phyloP scores from a whole-genome alignment of 2,113 vertebrate genomes.

The Xenopus laevis region DNA sequence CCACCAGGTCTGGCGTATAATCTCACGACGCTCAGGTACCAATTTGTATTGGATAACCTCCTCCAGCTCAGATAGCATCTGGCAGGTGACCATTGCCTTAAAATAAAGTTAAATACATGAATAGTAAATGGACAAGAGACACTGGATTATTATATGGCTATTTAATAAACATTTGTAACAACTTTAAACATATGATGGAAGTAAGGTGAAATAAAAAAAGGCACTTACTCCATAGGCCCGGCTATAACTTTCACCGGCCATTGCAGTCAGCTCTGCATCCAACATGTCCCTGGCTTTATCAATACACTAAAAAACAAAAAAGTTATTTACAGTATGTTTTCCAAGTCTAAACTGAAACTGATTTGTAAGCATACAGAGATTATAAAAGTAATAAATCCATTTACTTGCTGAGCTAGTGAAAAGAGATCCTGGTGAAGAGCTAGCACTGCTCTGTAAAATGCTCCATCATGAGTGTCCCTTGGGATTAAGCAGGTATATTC shows the following conservation, averaged over 20 bases:
- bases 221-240: slow-evolving; percentile 89
- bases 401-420: slow-evolving; percentile 94
- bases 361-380: not conserved
- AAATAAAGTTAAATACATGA: no score
- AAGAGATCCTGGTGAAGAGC: slow-evolving; percentile 96
- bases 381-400: not conserved
- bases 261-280: slow-evolving; percentile 93
- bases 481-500: slow-evolving; percentile 98
- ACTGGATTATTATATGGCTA: no score
- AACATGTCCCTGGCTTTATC: slow-evolving; percentile 96
- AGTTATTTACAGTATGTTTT: not conserved
- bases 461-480: slow-evolving; percentile 92
- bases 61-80: slow-evolving; percentile 97
- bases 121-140: no score
- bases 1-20: slow-evolving; percentile 98
- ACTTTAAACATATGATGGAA: not conserved
- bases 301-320: slow-evolving; percentile 77
- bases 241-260: slow-evolving; percentile 98
- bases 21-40: slow-evolving; percentile 93
- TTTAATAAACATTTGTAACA: no score
- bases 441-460: slow-evolving; percentile 93
- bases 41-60: slow-evolving; percentile 99
- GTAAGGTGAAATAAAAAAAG: no score
- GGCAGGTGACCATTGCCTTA: slow-evolving; percentile 95
- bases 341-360: slow-evolving; percentile 61